These are phyloP conservation scores for Dipus sagitta DNA, from an alignment of 2,797 vertebrate genomes.

Conservation along the genomic window DNA sequence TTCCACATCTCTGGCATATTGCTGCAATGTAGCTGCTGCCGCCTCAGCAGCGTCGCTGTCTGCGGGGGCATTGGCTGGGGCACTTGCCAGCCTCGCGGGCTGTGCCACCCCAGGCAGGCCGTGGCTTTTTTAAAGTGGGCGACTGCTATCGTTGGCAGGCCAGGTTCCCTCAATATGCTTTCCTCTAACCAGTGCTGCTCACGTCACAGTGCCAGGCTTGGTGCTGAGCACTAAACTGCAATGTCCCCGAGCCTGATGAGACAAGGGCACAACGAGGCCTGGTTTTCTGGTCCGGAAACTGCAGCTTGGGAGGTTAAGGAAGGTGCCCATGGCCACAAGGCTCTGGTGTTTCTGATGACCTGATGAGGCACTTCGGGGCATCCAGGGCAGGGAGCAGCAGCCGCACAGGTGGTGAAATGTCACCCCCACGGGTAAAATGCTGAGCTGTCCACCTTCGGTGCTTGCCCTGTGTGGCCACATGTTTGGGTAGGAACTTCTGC, in stretches of 20 bases:
- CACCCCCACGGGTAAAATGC: background rate
- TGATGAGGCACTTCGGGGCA: background rate
- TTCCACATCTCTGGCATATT: constrained; percentile 36
- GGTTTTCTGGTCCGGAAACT: background rate
- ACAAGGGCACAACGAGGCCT: no score
- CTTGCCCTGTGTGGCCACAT: fast-evolving
- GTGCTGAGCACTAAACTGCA: background rate
- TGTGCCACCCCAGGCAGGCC: background rate
- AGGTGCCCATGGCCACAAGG: background rate
- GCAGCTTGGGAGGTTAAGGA: background rate
- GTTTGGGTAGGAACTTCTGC: background rate
- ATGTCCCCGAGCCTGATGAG: background rate
- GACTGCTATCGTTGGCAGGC: background rate
- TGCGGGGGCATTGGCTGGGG: background rate
- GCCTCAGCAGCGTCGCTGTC: background rate
- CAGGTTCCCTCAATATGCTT: background rate
- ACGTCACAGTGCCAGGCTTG: fast-evolving
- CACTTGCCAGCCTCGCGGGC: background rate
- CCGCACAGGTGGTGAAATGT: no score
- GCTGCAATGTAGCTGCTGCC: background rate
- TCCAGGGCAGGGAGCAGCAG: background rate
- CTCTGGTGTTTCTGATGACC: background rate
- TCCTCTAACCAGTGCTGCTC: fast-evolving
- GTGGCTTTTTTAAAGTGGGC: background rate
- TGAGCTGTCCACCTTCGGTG: fast-evolving